phyloP scores from a whole-genome alignment of 1,140 invertebrate genomes.

The Araneus ventricosus region DNA sequence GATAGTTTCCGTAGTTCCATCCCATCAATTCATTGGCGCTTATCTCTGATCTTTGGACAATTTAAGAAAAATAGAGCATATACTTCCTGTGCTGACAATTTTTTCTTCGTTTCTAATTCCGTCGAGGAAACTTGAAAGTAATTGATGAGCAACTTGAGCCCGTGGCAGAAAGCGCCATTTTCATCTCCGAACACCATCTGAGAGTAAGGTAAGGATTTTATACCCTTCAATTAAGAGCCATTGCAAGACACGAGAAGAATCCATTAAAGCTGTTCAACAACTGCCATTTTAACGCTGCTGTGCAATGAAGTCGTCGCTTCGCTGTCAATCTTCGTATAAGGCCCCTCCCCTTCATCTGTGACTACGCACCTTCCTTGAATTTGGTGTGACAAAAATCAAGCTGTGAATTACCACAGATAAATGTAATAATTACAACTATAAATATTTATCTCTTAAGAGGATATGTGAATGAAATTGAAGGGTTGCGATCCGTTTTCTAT shows the following conservation, averaged over 20 bases:
- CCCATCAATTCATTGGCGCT: background rate
- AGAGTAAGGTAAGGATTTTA: background rate
- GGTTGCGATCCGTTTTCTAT: background rate
- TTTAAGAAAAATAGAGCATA: background rate
- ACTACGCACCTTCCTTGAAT: background rate
- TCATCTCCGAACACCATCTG: background rate
- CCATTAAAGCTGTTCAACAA: conserved; percentile 11
- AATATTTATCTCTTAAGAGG: background rate
- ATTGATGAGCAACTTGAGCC: background rate
- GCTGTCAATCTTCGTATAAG: background rate
- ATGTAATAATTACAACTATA: background rate
- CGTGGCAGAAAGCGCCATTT: background rate
- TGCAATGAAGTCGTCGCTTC: conserved; percentile 20
- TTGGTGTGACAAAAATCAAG: background rate
- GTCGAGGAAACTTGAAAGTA: background rate
- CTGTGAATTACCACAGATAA: background rate
- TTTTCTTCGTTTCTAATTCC: background rate
- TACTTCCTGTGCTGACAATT: background rate
- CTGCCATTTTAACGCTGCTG: background rate
- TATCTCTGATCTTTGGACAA: background rate
- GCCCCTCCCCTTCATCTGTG: background rate
- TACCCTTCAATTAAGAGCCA: conserved; percentile 35
- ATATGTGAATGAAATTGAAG: background rate
- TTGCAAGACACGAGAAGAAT: conserved; percentile 29
- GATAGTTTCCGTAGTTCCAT: background rate